Evolutionary conservation across 2,888 invertebrate species (phyloP), one percentile per base, ranked within the genome.

Genomic region (Rhagonycha lutea): DNA sequence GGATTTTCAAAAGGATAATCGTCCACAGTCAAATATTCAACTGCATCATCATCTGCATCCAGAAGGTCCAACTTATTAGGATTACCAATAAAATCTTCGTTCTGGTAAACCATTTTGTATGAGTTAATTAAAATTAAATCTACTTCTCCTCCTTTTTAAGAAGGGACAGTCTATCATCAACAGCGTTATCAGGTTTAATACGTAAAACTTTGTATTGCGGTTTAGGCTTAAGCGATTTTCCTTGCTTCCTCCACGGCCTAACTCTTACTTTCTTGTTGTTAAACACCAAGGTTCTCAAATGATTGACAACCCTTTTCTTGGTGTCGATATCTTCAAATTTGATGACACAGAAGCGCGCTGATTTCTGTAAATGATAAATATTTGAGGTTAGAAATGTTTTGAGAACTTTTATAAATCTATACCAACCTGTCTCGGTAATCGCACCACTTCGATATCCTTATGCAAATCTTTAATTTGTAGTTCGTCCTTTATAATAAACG

Each of bases 401-500:
- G 7, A 47, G 47, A 47, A 7, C n/a, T 5, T n/a, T n/a, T n/a
- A 4, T 47, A 0, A 1, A 47, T 47, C n/a, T n/a, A 7, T 47
- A 79, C 78, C 79, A 78, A 85, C 86, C 84, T 85, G 85, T 78
- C 86, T 78, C 4, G 86, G 85, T 47, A 86, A 69, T 71, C 76
- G 75, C 5, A 86, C 85, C 70, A 78, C 68, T n/a, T 79, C 47
- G 73, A 86, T 86, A 69, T 82, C 82, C n/a, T 84, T 84, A 82
- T 86, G 85, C 71, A 86, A 79, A 62, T 83, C 81, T 75, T 81
- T 83, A 47, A 86, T 81, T 76, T 86, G 83, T 65, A 82, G 75
- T 73, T 84, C 82, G 77, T 85, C 84, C 61, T 78, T 77, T 60
- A 86, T 85, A 79, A 82, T 84, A 18, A 83, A 77, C 8, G 86